Conservation (phyloP, 2,888 invertebrate genomes). For the Lasioglossum zephyrum region DNA sequence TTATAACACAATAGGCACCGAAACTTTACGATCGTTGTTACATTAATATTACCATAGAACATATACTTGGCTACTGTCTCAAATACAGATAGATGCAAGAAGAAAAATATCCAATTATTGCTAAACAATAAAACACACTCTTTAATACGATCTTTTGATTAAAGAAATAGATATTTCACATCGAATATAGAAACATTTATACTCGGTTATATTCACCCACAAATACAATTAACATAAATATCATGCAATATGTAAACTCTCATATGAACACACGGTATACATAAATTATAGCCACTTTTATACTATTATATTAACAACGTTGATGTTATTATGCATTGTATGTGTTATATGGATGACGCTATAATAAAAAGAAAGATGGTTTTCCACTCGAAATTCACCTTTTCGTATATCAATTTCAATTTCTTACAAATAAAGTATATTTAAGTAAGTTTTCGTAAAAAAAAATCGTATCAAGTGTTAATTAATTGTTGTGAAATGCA, state of each 20-base stretch:
- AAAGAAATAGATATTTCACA: background rate
- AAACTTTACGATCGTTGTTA: background rate
- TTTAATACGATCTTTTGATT: background rate
- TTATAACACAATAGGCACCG: background rate
- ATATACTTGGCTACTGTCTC: background rate
- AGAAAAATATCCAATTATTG: background rate
- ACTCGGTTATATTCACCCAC: background rate
- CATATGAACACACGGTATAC: too few relatives aligned
- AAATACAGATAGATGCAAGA: background rate
- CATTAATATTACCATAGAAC: background rate
- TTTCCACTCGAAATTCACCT: too few relatives aligned
- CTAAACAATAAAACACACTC: background rate
- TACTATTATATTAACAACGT: too few relatives aligned
- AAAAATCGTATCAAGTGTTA: too few relatives aligned
- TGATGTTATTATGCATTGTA: too few relatives aligned
- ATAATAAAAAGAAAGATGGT: too few relatives aligned
- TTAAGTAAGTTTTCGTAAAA: too few relatives aligned
- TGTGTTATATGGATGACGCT: background rate
- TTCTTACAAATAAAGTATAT: too few relatives aligned
- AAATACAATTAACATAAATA: background rate
- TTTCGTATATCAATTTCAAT: too few relatives aligned
- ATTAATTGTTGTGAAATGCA: too few relatives aligned
- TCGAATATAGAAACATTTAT: background rate
- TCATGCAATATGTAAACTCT: background rate
- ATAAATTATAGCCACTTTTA: background rate